Percentiles rank a stretch among this genome's conserved stretches.
These are phyloP conservation scores for Leucozona laternaria DNA, from an alignment of 2,888 invertebrate genomes.

Conservation along the genomic window DNA sequence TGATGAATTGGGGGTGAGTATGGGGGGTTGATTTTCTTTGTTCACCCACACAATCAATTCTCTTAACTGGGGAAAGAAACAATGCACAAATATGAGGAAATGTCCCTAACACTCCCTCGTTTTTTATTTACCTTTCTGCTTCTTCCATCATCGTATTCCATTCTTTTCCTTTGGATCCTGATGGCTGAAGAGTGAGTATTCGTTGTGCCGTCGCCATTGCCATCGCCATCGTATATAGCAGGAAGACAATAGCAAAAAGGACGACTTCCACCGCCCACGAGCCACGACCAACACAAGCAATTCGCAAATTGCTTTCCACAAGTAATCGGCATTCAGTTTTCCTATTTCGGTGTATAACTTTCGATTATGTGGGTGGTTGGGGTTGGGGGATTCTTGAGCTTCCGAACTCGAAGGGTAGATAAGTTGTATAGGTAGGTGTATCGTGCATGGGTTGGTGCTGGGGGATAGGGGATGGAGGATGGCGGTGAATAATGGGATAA, in stretches of 20 bases:
- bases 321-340: conserved; percentile 73
- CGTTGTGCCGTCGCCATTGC: conserved; percentile 34
- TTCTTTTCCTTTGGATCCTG: conserved; percentile 46
- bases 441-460: not conserved
- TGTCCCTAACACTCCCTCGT: conserved; percentile 72
- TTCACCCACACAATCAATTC: conserved; percentile 63
- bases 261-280: conserved; percentile 64
- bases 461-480: conserved; percentile 12
- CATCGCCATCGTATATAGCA: conserved; percentile 37
- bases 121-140: conserved; percentile 52
- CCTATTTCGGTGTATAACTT: conserved; percentile 71
- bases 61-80: conserved; percentile 68
- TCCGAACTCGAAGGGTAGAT: conserved; percentile 4
- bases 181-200: conserved; percentile 32
- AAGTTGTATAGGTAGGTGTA: not conserved
- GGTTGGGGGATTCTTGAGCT: conserved; percentile 10
- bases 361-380: conserved; percentile 68
- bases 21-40: conserved; percentile 24
- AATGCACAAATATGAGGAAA: conserved; percentile 67
- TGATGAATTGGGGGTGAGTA: not conserved
- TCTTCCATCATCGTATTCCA: conserved; percentile 34
- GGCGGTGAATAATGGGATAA: conserved; percentile 74
- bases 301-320: conserved; percentile 72
- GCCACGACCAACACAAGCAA: conserved; percentile 70
- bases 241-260: conserved; percentile 60